These are phyloP conservation scores for Gallinago nigripennis DNA, from an alignment of 2,797 vertebrate genomes.

Conservation along the genomic window DNA sequence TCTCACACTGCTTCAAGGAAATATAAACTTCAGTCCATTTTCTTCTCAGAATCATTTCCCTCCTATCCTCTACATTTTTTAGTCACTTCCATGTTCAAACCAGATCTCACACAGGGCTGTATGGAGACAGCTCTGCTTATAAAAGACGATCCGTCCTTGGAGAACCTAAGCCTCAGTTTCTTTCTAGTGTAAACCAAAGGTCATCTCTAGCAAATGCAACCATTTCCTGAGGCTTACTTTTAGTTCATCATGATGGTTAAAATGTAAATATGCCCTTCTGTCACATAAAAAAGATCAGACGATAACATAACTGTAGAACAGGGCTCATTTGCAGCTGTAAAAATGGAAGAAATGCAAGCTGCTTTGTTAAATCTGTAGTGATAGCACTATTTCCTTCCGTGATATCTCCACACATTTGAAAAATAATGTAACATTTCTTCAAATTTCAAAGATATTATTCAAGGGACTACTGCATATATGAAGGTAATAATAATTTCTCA, in stretches of 20 bases:
- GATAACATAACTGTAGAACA: background rate
- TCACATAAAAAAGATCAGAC: conserved; percentile 14
- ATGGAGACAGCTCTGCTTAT: background rate
- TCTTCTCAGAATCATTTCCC: conserved; percentile 3
- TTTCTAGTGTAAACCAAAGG: conserved; percentile 19
- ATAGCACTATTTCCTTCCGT: background rate
- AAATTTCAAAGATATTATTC: background rate
- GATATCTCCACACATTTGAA: background rate
- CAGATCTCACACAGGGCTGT: background rate
- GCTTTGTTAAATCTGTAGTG: background rate
- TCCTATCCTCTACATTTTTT: conserved; percentile 20
- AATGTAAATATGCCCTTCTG: conserved; percentile 39
- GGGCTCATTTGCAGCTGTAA: background rate
- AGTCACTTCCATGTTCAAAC: background rate
- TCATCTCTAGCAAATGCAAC: background rate
- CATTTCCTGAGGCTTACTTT: background rate
- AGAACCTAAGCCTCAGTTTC: background rate
- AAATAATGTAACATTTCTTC: background rate
- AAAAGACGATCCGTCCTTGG: background rate
- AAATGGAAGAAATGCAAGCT: background rate
- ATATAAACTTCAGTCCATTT: conserved; percentile 28
- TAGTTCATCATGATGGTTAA: background rate
- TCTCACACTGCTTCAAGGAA: background rate
- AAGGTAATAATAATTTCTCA: conserved; percentile 13
- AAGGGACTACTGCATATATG: background rate